phyloP scores from a whole-genome alignment of 1,140 invertebrate genomes.

The Heliconius melpomene region DNA sequence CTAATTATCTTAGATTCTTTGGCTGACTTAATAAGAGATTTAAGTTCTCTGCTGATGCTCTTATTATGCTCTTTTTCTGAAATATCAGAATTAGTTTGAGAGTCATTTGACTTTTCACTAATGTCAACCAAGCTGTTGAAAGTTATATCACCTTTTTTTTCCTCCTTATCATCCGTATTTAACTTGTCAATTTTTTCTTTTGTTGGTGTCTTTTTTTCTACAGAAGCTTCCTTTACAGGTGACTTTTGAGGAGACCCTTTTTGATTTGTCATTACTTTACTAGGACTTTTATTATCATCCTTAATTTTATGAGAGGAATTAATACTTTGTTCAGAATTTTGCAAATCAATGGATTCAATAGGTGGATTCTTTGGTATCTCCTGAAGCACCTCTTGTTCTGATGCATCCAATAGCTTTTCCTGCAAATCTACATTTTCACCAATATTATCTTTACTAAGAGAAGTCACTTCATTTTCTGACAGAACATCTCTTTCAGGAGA shows the following conservation, averaged over 20 bases:
- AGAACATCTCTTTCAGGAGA: constrained; percentile 14
- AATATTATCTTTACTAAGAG: constrained; percentile 19
- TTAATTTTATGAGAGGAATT: not conserved
- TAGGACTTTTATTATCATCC: not conserved
- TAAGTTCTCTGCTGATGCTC: constrained; percentile 74
- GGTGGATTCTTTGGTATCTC: not conserved
- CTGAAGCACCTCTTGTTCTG: not conserved
- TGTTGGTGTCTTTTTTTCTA: not conserved
- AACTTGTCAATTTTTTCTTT: constrained; percentile 17
- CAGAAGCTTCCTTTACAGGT: not conserved
- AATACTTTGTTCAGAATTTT: not conserved
- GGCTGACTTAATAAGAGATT: constrained; percentile 75
- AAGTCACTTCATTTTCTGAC: constrained; percentile 12
- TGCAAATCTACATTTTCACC: not conserved
- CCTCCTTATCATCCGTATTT: constrained; percentile 22
- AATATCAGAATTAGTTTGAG: constrained; percentile 53
- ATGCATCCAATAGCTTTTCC: not conserved
- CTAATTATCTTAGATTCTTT: constrained; percentile 80
- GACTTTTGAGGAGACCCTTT: not conserved
- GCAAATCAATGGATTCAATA: not conserved
- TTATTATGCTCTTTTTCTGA: constrained; percentile 70
- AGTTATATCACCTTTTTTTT: constrained; percentile 34
- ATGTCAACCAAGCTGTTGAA: constrained; percentile 42
- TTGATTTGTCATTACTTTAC: not conserved
- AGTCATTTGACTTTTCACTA: constrained; percentile 60